Evolutionary conservation across 2,113 vertebrate species (phyloP), one percentile per base, ranked within the genome.

Genomic region (Embiotoca jacksoni): DNA sequence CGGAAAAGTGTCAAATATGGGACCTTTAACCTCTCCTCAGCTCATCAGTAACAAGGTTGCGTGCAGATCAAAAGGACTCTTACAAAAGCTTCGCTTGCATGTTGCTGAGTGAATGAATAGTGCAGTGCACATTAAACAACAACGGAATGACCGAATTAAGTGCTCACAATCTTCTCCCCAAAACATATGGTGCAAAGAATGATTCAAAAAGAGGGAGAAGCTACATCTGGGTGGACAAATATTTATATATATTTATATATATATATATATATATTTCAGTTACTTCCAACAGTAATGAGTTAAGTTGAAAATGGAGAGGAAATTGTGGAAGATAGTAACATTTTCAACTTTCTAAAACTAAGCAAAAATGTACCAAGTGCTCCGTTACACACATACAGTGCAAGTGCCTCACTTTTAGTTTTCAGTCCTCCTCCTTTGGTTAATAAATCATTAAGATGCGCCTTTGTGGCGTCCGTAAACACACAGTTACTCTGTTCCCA

Each of bases 381-480:
- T 80, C 41, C 0, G n/a, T 79, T 63, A 37, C 53, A 76, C 76
- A 74, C 81, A 73, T 71, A 81, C 82, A 83, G 81, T 76, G 75
- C 69, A 88, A 89, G 80, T 75, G 78, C 72, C 79, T 88, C 69
- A 58, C 78, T 87, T 91, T 91, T 87, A 83, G 88, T 88, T 85
- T 81, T 67, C 36, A 37, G 60, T 83, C 82, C 82, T 65, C 82
- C 85, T n/a, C 78, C 37, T 83, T 83, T 79, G 75, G 73, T 73
- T 50, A 49, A 52, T 61, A 57, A 53, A 58, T 75, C 54, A 54
- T 44, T n/a, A 1, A 53, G 58, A 72, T 39, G 56, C 41, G 5
- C 63, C 79, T 60, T 53, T 39, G 46, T 32, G 64, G 61, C 14
- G 0, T 2, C 36, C 10, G n/a, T 59, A 84, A 82, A 85, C 59